Base-by-base conservation (phyloP, 1,140 invertebrate genomes). In the Mylabris phalerata region DNA sequence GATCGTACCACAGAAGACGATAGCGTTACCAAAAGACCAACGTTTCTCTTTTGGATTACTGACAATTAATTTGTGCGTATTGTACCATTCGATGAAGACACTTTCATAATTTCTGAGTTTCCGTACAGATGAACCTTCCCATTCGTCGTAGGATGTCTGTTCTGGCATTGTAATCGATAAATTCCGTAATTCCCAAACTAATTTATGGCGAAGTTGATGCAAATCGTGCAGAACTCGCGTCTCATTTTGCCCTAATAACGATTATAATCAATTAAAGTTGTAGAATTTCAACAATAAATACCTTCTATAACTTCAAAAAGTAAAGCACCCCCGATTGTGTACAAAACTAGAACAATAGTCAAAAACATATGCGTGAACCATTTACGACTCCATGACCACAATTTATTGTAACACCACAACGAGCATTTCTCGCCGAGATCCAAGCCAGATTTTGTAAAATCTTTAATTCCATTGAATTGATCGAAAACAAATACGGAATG, bases 341-440 rank as follows among this genome's bases (percentile, higher is more conserved):
- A 93, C 4, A 85, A 74, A 26, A 85, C 75, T 32, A 93, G 81
- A 60, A 92, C 82, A 51, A 88, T 67, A 62, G 88, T 82, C 55
- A 94, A 79, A 72, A 93, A 91, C 39, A 92, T 82, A 76, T 94
- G 91, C 6, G 90, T 92, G 72, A 93, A 92, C 89, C 90, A 93
- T 60, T 83, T 82, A 65, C 83, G 85, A 1, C 89, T 92, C 79
- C 84, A 85, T 9, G 80, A 76, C 70, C 85, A 85, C 43, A 90
- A 74, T 75, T 88, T 91, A 59, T 85, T 84, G 67, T 90, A 89
- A 47, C 89, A 73, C 81, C 87, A 90, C 67, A 84, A 88, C 0
- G 85, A 86, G 57, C 82, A 81, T 69, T 89, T 90, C 73, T 91
- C 88, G 13, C 88, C 88, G 32, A 84, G 81, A 72, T 86, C 89